These are phyloP conservation scores for Cyanoramphus novaezelandiae DNA, from an alignment of 2,113 vertebrate genomes.

Conservation along the genomic window DNA sequence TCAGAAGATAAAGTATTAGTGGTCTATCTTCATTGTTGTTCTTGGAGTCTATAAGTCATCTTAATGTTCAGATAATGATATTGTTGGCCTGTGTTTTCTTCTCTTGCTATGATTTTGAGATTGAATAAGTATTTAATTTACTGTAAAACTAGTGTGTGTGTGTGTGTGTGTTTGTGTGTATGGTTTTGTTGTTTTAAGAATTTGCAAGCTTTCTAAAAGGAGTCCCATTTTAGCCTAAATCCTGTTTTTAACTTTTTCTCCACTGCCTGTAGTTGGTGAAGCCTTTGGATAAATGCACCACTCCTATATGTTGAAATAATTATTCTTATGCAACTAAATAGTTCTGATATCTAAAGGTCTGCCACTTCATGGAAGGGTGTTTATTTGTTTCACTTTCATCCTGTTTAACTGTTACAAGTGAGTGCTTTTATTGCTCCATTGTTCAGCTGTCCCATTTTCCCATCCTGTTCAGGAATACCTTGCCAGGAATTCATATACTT, in stretches of 20 bases:
- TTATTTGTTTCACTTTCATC: background rate
- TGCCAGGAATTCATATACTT: background rate
- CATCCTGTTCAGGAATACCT: background rate
- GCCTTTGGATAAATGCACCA: background rate
- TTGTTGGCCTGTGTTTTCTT: background rate
- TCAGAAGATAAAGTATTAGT: background rate
- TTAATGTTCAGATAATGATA: background rate
- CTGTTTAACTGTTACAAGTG: background rate
- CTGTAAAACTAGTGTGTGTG: fast-evolving
- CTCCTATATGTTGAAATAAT: background rate
- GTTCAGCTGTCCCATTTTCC: background rate
- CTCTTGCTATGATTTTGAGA: background rate
- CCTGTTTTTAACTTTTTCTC: background rate
- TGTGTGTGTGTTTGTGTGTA: background rate
- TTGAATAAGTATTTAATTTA: background rate
- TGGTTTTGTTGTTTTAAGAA: background rate
- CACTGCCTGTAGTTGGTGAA: background rate
- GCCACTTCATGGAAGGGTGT: background rate
- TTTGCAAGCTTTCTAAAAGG: background rate
- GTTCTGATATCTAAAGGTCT: background rate
- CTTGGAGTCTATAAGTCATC: background rate
- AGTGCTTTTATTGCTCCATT: background rate
- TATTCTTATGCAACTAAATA: background rate
- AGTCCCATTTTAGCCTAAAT: background rate
- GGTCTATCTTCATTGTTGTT: background rate